Evolutionary conservation across 2,888 invertebrate genomes (phyloP).

Genomic region (Orgyia antiqua): DNA sequence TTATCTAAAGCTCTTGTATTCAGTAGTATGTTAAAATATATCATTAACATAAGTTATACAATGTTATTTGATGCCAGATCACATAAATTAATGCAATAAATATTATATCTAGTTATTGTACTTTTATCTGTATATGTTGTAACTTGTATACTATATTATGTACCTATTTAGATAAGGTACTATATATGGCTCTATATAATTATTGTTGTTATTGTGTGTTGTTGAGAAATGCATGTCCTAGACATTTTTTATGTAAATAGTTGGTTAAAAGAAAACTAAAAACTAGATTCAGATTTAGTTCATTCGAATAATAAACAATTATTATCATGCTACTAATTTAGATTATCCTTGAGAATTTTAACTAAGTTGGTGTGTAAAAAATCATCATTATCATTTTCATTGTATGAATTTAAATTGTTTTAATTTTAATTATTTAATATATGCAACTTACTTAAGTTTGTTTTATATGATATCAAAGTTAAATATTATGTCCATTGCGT

Average conservation of each 20-base stretch:
- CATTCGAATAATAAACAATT: too few species aligned
- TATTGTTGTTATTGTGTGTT: conserved; percentile 54
- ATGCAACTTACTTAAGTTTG: too few species aligned
- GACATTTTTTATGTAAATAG: conserved; percentile 61
- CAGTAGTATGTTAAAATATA: conserved; percentile 27
- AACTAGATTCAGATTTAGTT: too few species aligned
- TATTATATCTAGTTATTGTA: conserved; percentile 35
- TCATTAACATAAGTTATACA: conserved; percentile 21
- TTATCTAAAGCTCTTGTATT: conserved; percentile 32
- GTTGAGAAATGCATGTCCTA: conserved; percentile 60
- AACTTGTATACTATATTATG: conserved; percentile 40
- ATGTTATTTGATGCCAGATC: conserved; percentile 42
- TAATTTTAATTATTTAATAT: too few species aligned
- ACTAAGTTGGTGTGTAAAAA: too few species aligned
- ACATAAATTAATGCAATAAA: conserved; percentile 41
- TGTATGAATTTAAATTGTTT: too few species aligned
- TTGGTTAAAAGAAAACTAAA: too few species aligned
- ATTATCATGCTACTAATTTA: too few species aligned
- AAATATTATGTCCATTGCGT: too few species aligned
- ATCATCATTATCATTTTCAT: too few species aligned
- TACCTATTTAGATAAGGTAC: conserved; percentile 27
- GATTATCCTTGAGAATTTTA: too few species aligned
- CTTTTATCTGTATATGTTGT: conserved; percentile 66
- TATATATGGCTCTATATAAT: conserved; percentile 45
- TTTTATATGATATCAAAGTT: too few species aligned